phyloP scores from a whole-genome alignment of 2,797 vertebrate genomes.

The Aldrovandia affinis region DNA sequence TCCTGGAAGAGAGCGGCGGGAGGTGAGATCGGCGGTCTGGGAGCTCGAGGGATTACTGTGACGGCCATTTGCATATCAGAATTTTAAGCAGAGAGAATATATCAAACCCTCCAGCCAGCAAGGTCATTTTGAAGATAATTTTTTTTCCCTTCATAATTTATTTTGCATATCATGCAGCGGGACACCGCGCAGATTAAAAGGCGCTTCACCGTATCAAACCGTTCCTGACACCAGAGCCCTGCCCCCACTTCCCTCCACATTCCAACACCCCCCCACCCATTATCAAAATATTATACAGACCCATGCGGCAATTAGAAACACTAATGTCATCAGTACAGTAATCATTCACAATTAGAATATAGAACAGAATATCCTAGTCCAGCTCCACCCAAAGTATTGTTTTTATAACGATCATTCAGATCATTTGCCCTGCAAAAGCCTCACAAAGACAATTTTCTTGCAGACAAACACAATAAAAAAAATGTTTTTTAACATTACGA shows the following conservation, averaged over 20 bases:
- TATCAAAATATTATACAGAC: slow-evolving; percentile 51
- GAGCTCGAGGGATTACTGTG: slow-evolving; percentile 71
- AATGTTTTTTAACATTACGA: background rate
- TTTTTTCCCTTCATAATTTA: slow-evolving; percentile 71
- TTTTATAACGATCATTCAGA: slow-evolving; percentile 21
- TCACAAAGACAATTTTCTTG: background rate
- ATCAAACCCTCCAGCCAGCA: slow-evolving; percentile 79
- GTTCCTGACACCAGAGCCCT: slow-evolving; percentile 63
- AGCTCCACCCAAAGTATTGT: background rate
- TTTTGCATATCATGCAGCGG: slow-evolving; percentile 76
- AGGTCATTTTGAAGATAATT: slow-evolving; percentile 83
- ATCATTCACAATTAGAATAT: slow-evolving; percentile 24
- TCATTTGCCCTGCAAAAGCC: background rate
- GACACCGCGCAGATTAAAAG: slow-evolving; percentile 75
- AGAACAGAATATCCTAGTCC: slow-evolving; percentile 18
- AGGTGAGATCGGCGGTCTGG: slow-evolving; percentile 44
- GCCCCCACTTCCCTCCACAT: slow-evolving; percentile 63
- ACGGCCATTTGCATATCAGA: slow-evolving; percentile 78
- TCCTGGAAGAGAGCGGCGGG: slow-evolving; percentile 27
- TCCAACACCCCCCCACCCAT: slow-evolving; percentile 52
- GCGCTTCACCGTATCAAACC: slow-evolving; percentile 69
- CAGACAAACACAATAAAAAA: background rate
- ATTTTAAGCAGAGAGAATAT: slow-evolving; percentile 76
- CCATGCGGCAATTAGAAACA: slow-evolving; percentile 39
- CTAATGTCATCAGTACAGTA: slow-evolving; percentile 26